Base-by-base conservation (phyloP, 92 coral and sea anemone genomes). In the Phenganax marumi region DNA sequence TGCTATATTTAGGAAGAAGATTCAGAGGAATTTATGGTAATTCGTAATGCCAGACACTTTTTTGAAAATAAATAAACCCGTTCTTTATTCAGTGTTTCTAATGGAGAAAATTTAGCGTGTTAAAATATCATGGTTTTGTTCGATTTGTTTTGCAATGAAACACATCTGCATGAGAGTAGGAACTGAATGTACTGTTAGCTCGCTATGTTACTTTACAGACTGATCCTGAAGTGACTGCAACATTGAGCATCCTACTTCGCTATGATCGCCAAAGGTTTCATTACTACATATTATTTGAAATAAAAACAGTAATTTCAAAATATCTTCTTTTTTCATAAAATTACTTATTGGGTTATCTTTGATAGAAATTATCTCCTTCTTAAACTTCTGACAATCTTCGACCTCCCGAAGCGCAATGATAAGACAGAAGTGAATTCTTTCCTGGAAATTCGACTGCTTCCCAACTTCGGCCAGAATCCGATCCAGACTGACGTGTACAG, bases 401-500 rank as follows among this genome's bases (percentile, higher is more conserved):
- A 92, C 50, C 91, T 96, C 68, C 99, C 99, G 64, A 63, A 85
- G 69, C 91, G 99, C 3, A 76, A 69, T 19, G 91, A 91, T 62
- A 89, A 90, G 43, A 90, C 87, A 10, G 85, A 93, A 23, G 97
- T 97, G 0, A 97, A 96, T 81, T 88, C 97, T 10, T 73, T 90
- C 51, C 87, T 96, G 18, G 99, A 96, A 49, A 47, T 78, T 50
- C 83, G 83, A 7, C 39, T 62, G 0, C 73, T 78, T 8, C 83
- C 83, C 18, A 46, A 78, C 73, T 78, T 78, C 33, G 83, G 83
- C 3, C 83, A 78, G 33, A 78, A 78, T 50, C 83, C 83, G 18
- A 78, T 78, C 73, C 93, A 91, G 65, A 92, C 99, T 0, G 99
- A 92, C 60, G 85, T 85, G 11, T 96, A 96, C 70, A 84, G 89